These are phyloP conservation scores for Heliconius ismenius DNA, from an alignment of 2,888 invertebrate species.

Conservation along the genomic window DNA sequence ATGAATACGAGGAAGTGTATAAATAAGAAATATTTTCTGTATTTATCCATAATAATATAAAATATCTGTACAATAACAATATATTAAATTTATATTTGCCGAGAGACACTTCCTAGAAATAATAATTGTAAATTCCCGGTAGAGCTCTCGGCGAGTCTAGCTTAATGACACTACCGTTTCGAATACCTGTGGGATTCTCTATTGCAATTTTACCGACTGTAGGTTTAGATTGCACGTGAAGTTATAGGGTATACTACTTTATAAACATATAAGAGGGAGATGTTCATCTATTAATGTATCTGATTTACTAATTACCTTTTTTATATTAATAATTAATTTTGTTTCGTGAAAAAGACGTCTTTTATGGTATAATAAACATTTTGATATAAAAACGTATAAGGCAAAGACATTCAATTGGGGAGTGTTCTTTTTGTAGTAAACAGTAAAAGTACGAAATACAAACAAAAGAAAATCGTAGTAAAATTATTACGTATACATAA, in stretches of 20 bases:
- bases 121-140: conserved; percentile 39
- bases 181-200: conserved; percentile 38
- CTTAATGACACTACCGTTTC: conserved; percentile 40
- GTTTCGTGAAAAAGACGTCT: no score
- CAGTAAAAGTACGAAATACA: no score
- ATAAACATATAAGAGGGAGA: not conserved
- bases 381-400: no score
- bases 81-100: conserved; percentile 19
- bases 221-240: conserved; percentile 29
- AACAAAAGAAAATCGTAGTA: no score
- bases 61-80: not conserved
- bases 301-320: not conserved
- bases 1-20: conserved; percentile 10
- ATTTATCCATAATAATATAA: not conserved
- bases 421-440: no score
- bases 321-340: not conserved
- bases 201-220: conserved; percentile 28
- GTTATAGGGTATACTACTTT: conserved; percentile 13
- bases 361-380: no score
- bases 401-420: no score
- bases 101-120: conserved; percentile 35
- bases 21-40: not conserved
- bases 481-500: no score
- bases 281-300: not conserved
- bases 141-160: conserved; percentile 32